Evolutionary conservation across 2,888 invertebrate species (phyloP), one percentile per base, ranked within the genome.

Genomic region (Troides aeacus): DNA sequence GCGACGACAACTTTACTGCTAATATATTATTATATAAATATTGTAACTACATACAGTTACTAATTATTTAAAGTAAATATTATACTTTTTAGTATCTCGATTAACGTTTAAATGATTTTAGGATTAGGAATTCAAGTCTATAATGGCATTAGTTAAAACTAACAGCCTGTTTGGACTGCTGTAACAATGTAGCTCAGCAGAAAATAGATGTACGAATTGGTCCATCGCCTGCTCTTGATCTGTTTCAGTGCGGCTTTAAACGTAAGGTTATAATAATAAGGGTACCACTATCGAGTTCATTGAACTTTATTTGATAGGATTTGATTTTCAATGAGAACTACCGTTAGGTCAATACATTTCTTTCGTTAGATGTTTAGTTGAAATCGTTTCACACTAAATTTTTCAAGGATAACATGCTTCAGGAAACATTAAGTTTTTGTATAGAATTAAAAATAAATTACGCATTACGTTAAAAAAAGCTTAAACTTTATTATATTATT

Each of bases 181-280:
- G 21, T 61, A 67, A 71, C 67, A 67, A 71, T 67, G 64, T 67
- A 46, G 67, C 61, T 67, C 42, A 42, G 61, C 18, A 67, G 67
- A 67, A 71, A 71, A 71, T 71, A 67, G 64, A 71, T 15, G 24
- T 67, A 64, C 67, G 64, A 68, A 67, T 67, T 71, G 64, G 64
- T 62, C 15, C 70, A 71, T 71, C 67, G 70, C 53, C 61, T 67
- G 70, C 61, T 64, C 67, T 71, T 71, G 70, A 71, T 71, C 70
- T 71, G 67, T 64, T 64, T 71, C 64, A 64, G 64, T 61, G 30
- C 66, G 56, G 60, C 56, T 30, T 62, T 66, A 66, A 70, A 60
- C 64, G 60, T 64, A 67, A 70, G 70, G 66, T 70, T 70, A 70
- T 66, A 63, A 66, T 66, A 70, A 70, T 66, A 66, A 66, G 53